Percentiles rank a stretch among this genome's conserved stretches.
phyloP scores from a whole-genome alignment of 2,888 invertebrate genomes.

The Mechanitis mazaeus region DNA sequence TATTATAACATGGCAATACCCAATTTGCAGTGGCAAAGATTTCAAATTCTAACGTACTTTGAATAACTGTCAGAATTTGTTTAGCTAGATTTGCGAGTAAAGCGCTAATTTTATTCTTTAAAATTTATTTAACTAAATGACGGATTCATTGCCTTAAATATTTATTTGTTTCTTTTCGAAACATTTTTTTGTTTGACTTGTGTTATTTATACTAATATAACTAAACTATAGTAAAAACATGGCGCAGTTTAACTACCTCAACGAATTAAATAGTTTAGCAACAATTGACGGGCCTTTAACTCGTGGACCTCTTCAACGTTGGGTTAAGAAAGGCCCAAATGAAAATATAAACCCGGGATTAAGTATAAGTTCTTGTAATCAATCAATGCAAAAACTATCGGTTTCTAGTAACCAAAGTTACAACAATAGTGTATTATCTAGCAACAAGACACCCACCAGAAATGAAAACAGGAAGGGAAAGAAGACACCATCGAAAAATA shows the following conservation, averaged over 20 bases:
- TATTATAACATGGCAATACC: not conserved
- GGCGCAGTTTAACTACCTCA: slow-evolving; percentile 88
- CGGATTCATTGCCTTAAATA: slow-evolving; percentile 19
- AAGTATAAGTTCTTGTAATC: slow-evolving; percentile 77
- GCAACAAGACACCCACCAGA: slow-evolving; percentile 76
- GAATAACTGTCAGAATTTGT: slow-evolving; percentile 29
- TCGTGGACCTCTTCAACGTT: slow-evolving; percentile 86
- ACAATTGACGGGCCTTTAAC: slow-evolving; percentile 88
- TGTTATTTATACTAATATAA: slow-evolving; percentile 1
- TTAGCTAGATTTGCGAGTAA: slow-evolving; percentile 10
- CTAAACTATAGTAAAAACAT: slow-evolving; percentile 54
- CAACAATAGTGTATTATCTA: slow-evolving; percentile 70
- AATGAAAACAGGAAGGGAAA: slow-evolving; percentile 77
- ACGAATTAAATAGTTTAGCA: slow-evolving; percentile 86
- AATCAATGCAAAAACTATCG: slow-evolving; percentile 79
- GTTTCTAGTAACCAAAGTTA: slow-evolving; percentile 77
- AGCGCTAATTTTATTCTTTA: slow-evolving; percentile 2
- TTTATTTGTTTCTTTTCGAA: slow-evolving; percentile 17
- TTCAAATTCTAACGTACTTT: slow-evolving; percentile 36
- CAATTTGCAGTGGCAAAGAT: slow-evolving; percentile 14
- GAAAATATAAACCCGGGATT: slow-evolving; percentile 75
- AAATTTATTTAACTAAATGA: slow-evolving; percentile 8
- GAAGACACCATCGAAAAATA: slow-evolving; percentile 80
- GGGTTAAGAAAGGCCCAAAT: slow-evolving; percentile 84
- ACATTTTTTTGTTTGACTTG: slow-evolving; percentile 8